A percentile compares a stretch with the other conserved stretches of the same genome.
Conservation (phyloP, 2,113 vertebrate species). For the Bos javanicus region DNA sequence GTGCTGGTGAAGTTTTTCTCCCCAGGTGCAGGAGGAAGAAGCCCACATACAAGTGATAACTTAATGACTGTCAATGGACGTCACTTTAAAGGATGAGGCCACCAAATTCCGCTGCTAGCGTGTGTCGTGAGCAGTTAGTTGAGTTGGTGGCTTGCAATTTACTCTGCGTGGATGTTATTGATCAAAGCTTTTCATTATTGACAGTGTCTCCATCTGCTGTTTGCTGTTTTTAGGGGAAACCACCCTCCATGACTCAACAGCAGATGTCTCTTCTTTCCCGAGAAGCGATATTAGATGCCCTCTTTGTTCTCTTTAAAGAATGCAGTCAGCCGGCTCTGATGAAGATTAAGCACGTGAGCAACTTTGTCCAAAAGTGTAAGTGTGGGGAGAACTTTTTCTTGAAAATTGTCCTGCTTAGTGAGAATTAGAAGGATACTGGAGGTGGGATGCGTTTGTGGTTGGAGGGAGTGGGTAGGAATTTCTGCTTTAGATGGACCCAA, state of each 20-base stretch:
- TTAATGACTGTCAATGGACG: not conserved
- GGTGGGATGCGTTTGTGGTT: not conserved
- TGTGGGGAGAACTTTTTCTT: constrained; percentile 27
- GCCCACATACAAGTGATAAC: not conserved
- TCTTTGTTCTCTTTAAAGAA: constrained; percentile 93
- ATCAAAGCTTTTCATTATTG: constrained; percentile 82
- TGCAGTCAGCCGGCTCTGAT: constrained; percentile 91
- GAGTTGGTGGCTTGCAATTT: constrained; percentile 70
- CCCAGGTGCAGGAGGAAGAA: not conserved
- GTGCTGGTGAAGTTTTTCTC: not conserved
- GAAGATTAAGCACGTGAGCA: constrained; percentile 92
- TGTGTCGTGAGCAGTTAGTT: constrained; percentile 39
- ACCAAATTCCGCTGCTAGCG: not conserved
- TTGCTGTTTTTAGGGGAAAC: constrained; percentile 89
- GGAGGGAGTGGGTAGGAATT: not conserved
- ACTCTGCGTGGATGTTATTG: constrained; percentile 78
- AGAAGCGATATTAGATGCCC: constrained; percentile 93
- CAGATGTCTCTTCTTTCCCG: constrained; percentile 87
- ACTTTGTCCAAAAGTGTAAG: constrained; percentile 96
- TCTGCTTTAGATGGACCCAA: not conserved
- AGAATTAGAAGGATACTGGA: not conserved
- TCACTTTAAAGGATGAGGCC: constrained; percentile 8
- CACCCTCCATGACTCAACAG: constrained; percentile 83
- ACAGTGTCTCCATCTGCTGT: constrained; percentile 82
- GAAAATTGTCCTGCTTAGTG: not conserved